Conservation (phyloP, 2,888 invertebrate species). For the Yponomeuta malinellus region DNA sequence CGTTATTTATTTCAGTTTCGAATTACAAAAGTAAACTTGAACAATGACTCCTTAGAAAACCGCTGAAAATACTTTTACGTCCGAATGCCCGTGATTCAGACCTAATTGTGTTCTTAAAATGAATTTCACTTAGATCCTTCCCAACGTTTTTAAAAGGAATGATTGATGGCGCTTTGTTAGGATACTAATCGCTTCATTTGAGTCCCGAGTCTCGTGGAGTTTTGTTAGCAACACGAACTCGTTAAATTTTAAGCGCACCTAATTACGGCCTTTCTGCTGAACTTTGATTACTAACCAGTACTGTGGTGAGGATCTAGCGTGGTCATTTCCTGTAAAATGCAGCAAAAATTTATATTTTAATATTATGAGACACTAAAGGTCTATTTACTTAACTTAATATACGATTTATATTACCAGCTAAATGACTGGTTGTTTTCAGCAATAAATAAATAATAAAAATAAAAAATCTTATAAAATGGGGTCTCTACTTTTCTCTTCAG, state of each 20-base stretch:
- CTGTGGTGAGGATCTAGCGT: too few relatives aligned
- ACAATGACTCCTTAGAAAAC: background rate
- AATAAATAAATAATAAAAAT: too few relatives aligned
- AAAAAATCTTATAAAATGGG: too few relatives aligned
- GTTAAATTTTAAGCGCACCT: background rate
- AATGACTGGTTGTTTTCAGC: too few relatives aligned
- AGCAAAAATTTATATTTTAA: too few relatives aligned
- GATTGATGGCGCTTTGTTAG: constrained; percentile 1
- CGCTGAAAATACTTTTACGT: background rate
- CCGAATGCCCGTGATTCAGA: background rate
- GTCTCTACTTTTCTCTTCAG: too few relatives aligned
- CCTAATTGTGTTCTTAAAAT: background rate
- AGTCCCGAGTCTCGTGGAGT: background rate
- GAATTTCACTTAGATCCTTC: constrained; percentile 3
- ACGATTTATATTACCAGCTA: too few relatives aligned
- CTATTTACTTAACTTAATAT: too few relatives aligned
- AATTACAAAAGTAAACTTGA: background rate
- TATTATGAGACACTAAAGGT: too few relatives aligned
- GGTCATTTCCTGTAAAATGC: too few relatives aligned
- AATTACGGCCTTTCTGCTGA: background rate
- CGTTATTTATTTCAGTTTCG: constrained; percentile 3
- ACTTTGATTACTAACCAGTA: too few relatives aligned
- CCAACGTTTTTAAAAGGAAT: background rate
- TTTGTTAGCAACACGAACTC: background rate
- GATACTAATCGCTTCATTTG: constrained; percentile 1